Percentiles rank a stretch among this genome's conserved stretches.
Evolutionary conservation across 2,888 invertebrate species (phyloP).

Genomic region (Cotesia congregata): DNA sequence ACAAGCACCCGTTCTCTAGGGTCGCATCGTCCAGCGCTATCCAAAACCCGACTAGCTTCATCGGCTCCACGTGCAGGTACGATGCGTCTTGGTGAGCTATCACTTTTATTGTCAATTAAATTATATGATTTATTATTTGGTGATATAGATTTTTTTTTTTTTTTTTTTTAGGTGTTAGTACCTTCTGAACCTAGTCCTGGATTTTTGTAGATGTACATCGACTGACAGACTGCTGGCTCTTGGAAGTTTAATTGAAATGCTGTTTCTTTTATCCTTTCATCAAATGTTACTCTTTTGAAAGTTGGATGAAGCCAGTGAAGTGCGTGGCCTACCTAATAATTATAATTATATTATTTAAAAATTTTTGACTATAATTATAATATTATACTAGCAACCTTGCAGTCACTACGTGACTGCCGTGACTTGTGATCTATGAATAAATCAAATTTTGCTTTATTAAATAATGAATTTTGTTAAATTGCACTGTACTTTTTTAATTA

Average conservation of each 20-base stretch:
- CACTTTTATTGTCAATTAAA: slow-evolving; percentile 72
- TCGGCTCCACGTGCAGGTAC: slow-evolving; percentile 88
- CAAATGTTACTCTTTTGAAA: slow-evolving; percentile 88
- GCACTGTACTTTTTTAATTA: too few species aligned
- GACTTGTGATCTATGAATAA: too few species aligned
- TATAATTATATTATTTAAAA: too few species aligned
- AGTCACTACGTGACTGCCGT: too few species aligned
- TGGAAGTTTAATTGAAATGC: slow-evolving; percentile 81
- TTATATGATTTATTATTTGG: slow-evolving; percentile 25
- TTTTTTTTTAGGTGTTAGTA: slow-evolving; percentile 62
- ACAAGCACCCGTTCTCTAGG: slow-evolving; percentile 93
- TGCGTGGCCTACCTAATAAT: slow-evolving; percentile 84
- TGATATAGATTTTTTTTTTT: slow-evolving; percentile 13
- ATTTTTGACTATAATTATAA: too few species aligned
- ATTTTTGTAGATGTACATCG: slow-evolving; percentile 99
- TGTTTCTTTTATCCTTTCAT: slow-evolving; percentile 84
- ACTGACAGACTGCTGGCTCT: slow-evolving; percentile 91
- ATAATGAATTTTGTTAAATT: too few species aligned
- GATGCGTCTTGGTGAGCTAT: slow-evolving; percentile 88
- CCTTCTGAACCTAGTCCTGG: slow-evolving; percentile 92
- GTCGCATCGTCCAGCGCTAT: slow-evolving; percentile 96
- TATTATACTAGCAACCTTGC: too few species aligned
- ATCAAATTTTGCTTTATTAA: too few species aligned
- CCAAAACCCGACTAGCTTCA: slow-evolving; percentile 91
- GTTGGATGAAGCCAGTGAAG: slow-evolving; percentile 85